Base-by-base conservation (phyloP, 2,888 invertebrate species). In the Lasius fuliginosus region DNA sequence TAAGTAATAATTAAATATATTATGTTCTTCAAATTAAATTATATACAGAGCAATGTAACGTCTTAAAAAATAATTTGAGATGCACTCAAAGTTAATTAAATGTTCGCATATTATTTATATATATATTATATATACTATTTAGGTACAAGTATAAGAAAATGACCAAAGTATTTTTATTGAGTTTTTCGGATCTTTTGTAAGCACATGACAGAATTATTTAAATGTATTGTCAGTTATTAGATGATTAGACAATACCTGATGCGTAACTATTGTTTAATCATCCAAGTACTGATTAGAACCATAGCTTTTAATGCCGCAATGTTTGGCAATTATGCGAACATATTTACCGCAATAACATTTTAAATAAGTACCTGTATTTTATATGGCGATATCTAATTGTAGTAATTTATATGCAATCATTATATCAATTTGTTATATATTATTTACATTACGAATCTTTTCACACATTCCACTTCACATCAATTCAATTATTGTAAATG, bases 361-460 rank as follows among this genome's bases (percentile, higher is more conserved):
- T n/a, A 40, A 40, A 68, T 77, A 53, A 27, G 67, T 77, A 75
- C 65, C 36, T 67, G 68, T 56, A 67, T 67, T 53, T 53, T 40
- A 68, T 56, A 56, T 68, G 15, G 18, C 30, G n/a, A 27, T 12
- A 42, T 46, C 58, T 49, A 67, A 33, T 67, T 23, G 1, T 56
- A 27, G 3, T 69, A 46, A 69, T 71, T 73, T 79, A 60, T 69
- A 79, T 79, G 8, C 33, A 42, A 71, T 60, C 33, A 68, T 36
- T 53, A 2, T 69, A 58, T 9, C 6, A 18, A 23, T 58, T 42
- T 75, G 33, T 56, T 56, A 33, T 67, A 27, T 12, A 12, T 68
- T 49, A 42, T 71, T 79, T 60, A 71, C 18, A 79, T 69, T 18
- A 46, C 18, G 33, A 69, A 79, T 60, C 8, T 33, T 71, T 46